phyloP scores from a whole-genome alignment of 2,113 vertebrate species.

The Calcarius ornatus region DNA sequence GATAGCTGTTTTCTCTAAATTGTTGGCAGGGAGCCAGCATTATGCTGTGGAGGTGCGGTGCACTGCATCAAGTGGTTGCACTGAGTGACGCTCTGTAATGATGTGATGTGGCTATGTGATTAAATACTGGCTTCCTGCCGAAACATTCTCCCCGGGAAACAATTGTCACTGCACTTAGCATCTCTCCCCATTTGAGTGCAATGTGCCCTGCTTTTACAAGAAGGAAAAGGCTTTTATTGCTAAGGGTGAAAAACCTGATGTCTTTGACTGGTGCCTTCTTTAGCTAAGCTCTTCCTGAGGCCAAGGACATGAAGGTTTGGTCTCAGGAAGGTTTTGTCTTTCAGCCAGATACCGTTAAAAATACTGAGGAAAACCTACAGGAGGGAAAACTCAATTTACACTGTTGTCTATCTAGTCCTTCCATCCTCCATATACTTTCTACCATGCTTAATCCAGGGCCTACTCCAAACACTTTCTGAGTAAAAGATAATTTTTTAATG shows the following conservation, averaged over 20 bases:
- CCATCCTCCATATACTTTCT: neutral
- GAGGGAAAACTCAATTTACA: neutral
- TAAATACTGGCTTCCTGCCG: conserved; percentile 70
- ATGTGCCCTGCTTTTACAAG: neutral
- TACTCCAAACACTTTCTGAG: neutral
- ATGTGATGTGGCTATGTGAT: conserved; percentile 69
- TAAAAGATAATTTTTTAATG: neutral
- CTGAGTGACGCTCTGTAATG: conserved; percentile 55
- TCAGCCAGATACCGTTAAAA: neutral
- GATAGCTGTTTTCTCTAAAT: conserved; percentile 53
- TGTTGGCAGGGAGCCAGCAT: conserved; percentile 58
- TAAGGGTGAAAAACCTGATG: neutral
- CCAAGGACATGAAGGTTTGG: neutral
- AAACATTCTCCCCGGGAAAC: conserved; percentile 66
- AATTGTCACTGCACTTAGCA: conserved; percentile 59
- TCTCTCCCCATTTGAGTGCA: conserved; percentile 30
- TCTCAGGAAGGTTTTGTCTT: neutral
- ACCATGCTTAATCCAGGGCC: neutral
- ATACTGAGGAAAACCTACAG: neutral
- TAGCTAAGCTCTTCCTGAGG: conserved; percentile 1
- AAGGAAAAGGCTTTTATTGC: conserved; percentile 9
- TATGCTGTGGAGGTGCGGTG: conserved; percentile 47
- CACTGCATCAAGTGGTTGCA: conserved; percentile 65
- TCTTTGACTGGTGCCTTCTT: conserved; percentile 7
- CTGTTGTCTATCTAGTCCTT: neutral